A percentile compares a stretch with the other conserved stretches of the same genome.
Evolutionary conservation across 1,140 invertebrate species (phyloP).

Genomic region (Sycophaga agraensis): DNA sequence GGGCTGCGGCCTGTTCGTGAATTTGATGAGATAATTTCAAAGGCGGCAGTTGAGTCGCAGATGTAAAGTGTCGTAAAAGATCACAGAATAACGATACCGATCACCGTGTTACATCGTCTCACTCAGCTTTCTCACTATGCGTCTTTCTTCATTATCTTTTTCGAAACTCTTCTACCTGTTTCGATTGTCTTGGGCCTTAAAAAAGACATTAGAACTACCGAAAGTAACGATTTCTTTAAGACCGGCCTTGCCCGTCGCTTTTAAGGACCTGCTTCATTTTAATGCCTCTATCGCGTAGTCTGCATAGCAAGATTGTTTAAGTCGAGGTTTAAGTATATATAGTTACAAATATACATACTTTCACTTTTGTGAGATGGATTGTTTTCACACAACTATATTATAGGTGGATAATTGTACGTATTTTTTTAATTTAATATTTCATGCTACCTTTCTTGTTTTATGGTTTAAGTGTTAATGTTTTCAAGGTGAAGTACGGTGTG

Average conservation of each 20-base stretch:
- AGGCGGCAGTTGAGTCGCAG: constrained; percentile 5
- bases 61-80: constrained; percentile 25
- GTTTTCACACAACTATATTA: too few species aligned
- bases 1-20: neutral
- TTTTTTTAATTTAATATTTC: too few species aligned
- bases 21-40: constrained; percentile 29
- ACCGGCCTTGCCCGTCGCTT: neutral
- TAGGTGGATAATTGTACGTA: too few species aligned
- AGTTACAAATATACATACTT: too few species aligned
- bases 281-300: too few species aligned
- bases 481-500: too few species aligned
- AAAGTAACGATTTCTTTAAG: constrained; percentile 5
- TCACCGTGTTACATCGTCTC: constrained; percentile 22
- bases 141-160: constrained; percentile 5
- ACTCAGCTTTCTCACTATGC: neutral
- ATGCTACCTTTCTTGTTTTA: too few species aligned
- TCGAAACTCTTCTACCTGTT: constrained; percentile 21
- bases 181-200: constrained; percentile 18
- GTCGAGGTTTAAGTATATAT: too few species aligned
- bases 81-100: constrained; percentile 27
- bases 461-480: too few species aligned
- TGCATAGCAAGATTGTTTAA: too few species aligned
- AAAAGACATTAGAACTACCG: constrained; percentile 8
- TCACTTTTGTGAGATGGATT: too few species aligned
- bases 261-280: neutral